Evolutionary conservation across 2,797 vertebrate genomes (phyloP), one percentile per base, ranked within the genome.

Genomic region (Eurystomus glaucurus): DNA sequence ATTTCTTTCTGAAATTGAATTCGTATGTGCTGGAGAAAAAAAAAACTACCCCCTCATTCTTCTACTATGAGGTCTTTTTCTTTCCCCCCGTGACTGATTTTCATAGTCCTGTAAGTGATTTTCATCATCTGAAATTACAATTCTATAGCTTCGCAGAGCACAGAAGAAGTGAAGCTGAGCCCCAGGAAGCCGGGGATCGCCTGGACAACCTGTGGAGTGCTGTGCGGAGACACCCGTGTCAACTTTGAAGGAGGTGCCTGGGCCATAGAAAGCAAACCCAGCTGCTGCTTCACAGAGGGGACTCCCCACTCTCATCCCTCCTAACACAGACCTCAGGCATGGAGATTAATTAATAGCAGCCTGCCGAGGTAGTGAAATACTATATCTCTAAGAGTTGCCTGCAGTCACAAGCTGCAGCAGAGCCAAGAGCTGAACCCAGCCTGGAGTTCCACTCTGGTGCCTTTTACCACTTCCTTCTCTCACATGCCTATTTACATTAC

Each of bases 1-100:
- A 93, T 96, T 97, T 93, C 65, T 93, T 50, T 91, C 62, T 19
- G 11, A 98, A 98, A 98, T 92, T 95, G 79, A 94, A 82, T 93
- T 97, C 97, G 68, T 96, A 94, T 97, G 96, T 95, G 74, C 71
- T 92, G 35, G 77, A 95, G 92, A 90, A 96, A 91, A 90, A 94
- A 58, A 6, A 23, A 35, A 15, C 22, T 9, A 87, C 54, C 72
- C 50, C 45, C 50, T 95, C 93, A 92, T 94, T 97, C 91, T 95
- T 92, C 54, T 90, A 75, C 66, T 71, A 71, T 88, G 93, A 97
- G 80, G 71, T 95, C 88, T 97, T 94, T 90, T 88, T 91, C 45
- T 71, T 95, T 41, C 46, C 8, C 46, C 16, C 62, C 20, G n/a
- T 64, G 65, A 60, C 66, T 62, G 64, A 66, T 96, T 97, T 98